phyloP scores from a whole-genome alignment of 2,888 invertebrate genomes.

The Ganaspis brasiliensis region DNA sequence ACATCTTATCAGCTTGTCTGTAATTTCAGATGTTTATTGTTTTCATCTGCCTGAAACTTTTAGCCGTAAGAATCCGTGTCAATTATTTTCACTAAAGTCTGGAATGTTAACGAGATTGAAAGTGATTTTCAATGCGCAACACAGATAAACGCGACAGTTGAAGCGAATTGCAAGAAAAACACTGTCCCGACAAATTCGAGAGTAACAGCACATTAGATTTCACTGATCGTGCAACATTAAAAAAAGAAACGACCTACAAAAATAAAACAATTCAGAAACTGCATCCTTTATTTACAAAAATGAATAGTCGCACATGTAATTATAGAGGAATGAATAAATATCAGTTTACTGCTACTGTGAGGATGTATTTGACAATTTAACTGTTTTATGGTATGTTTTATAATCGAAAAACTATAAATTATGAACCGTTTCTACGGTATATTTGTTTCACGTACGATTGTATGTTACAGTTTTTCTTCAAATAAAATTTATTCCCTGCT shows the following conservation, averaged over 20 bases:
- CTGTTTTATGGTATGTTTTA: too few species aligned
- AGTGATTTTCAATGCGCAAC: constrained; percentile 64
- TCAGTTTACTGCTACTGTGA: too few species aligned
- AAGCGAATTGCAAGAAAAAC: constrained; percentile 16
- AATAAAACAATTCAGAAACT: neutral
- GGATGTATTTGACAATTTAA: too few species aligned
- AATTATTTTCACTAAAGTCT: constrained; percentile 46
- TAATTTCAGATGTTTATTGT: constrained; percentile 47
- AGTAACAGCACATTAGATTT: neutral
- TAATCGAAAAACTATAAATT: too few species aligned
- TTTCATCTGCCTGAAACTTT: constrained; percentile 10
- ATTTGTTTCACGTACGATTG: too few species aligned
- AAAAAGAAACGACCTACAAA: neutral
- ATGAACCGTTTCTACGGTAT: too few species aligned
- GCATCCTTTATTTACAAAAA: too few species aligned
- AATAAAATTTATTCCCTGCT: too few species aligned
- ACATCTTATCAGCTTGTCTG: constrained; percentile 38
- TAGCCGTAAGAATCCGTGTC: constrained; percentile 37
- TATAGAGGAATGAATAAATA: too few species aligned
- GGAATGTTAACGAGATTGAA: constrained; percentile 63
- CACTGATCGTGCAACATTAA: neutral
- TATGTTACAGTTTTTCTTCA: too few species aligned
- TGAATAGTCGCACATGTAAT: too few species aligned
- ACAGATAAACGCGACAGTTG: neutral
- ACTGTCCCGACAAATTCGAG: neutral